Conservation (phyloP, 2,888 invertebrate species). For the Serrognathus titanus region DNA sequence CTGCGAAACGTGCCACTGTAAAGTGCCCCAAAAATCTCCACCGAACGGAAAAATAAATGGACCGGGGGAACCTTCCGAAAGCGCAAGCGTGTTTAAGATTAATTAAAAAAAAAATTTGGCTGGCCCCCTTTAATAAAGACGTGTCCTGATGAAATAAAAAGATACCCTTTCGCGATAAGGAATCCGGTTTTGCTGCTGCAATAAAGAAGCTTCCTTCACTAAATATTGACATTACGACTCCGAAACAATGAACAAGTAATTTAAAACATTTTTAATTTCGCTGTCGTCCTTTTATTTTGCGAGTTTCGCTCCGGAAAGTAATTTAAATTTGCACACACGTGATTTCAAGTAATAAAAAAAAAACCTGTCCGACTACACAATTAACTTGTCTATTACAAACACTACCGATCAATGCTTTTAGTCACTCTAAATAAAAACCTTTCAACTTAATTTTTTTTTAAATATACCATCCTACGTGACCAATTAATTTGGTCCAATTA, state of each 20-base stretch:
- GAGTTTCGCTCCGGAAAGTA: background rate
- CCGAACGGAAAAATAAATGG: too few relatives aligned
- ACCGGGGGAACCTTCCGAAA: too few relatives aligned
- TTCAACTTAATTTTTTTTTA: too few relatives aligned
- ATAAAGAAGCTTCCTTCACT: constrained; percentile 1
- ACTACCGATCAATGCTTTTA: background rate
- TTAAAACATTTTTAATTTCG: constrained; percentile 1
- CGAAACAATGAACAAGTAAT: constrained; percentile 1
- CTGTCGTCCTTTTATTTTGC: background rate
- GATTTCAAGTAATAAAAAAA: background rate
- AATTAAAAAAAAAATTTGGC: too few relatives aligned
- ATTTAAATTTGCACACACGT: background rate
- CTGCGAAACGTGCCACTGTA: too few relatives aligned
- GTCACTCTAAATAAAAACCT: background rate
- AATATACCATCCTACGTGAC: too few relatives aligned
- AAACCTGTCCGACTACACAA: background rate
- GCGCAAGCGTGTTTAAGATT: too few relatives aligned
- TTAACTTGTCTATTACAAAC: constrained; percentile 1
- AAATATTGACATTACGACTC: constrained; percentile 1
- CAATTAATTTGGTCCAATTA: too few relatives aligned
- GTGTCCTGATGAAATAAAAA: background rate
- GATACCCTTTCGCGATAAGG: background rate
- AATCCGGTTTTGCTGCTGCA: background rate
- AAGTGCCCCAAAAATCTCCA: too few relatives aligned
- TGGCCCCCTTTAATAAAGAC: too few relatives aligned